Evolutionary conservation across 35 echinoderm and acorn worm species (phyloP).

Genomic region (Heliocidaris erythrogramma): DNA sequence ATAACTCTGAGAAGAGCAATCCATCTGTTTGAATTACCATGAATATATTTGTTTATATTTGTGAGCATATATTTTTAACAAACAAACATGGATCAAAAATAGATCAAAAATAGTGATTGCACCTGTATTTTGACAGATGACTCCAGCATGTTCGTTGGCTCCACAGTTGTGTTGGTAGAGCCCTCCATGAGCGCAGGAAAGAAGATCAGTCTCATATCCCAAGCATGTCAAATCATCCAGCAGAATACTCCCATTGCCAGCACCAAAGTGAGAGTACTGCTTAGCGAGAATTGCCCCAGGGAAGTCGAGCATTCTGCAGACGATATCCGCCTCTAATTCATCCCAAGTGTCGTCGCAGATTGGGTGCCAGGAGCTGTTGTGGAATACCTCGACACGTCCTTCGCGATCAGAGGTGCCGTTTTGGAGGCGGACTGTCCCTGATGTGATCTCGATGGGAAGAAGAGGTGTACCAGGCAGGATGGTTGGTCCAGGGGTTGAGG

Average conservation of each 20-base stretch:
- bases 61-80: too few relatives aligned
- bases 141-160: conserved; percentile 52
- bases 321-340: not conserved
- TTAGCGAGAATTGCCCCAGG: not conserved
- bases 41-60: too few relatives aligned
- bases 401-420: not conserved
- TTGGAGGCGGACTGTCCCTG: conserved; percentile 5
- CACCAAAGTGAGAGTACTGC: conserved; percentile 33
- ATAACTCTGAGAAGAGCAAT: too few relatives aligned
- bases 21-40: too few relatives aligned
- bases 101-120: not conserved
- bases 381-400: conserved; percentile 35
- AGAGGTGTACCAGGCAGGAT: not conserved
- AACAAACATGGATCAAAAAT: too few relatives aligned
- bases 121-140: conserved; percentile 25
- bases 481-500: not conserved
- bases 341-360: conserved; percentile 49
- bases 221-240: conserved; percentile 48
- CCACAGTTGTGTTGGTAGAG: conserved; percentile 52
- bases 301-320: conserved; percentile 27
- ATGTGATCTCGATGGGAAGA: not conserved
- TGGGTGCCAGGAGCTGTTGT: conserved; percentile 25
- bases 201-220: conserved; percentile 46
- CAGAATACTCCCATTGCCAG: conserved; percentile 39
- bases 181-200: conserved; percentile 25